Evolutionary conservation across 2,797 vertebrate genomes (phyloP), one percentile per base, ranked within the genome.

Genomic region (Falco novaeseelandiae): DNA sequence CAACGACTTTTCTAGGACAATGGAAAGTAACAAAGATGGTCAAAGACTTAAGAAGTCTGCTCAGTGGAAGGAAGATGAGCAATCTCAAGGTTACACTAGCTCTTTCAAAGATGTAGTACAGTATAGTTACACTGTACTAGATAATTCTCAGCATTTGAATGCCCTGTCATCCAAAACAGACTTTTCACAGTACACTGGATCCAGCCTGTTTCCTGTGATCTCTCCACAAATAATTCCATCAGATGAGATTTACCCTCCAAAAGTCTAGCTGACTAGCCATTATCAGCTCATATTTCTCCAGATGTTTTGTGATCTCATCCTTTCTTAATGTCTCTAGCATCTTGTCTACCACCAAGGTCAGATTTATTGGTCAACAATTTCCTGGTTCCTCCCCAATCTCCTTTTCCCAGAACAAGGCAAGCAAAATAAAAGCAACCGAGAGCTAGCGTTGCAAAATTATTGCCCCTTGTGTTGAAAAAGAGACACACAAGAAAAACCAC

Each of bases 231-330:
- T 82, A 94, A 94, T 77, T 94, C 70, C 76, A 93, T 90, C 72
- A 84, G 32, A 94, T 78, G 87, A 94, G 89, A 93, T 65, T 76
- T 96, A 82, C 55, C 38, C 85, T 93, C 71, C 87, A 69, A 79
- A 87, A 89, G 84, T 80, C 95, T 90, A 84, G 71, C 85, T 96
- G 96, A 91, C 96, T 94, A 94, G 86, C 93, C 91, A 97, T 94
- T 95, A 97, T 95, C 97, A 95, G 89, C 76, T 96, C 91, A 20
- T 87, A 87, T 94, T 96, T 94, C 91, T 95, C 97, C 93, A 95
- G 93, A 97, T 96, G 93, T 96, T 95, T 94, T 90, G 88, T 96
- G 96, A 97, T 91, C 91, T 96, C 95, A 97, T 96, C 87, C 90
- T 79, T 94, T 93, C 86, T 90, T 95, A 95, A 95, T 92, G 94